These are phyloP conservation scores for Acyrthosiphon pisum DNA, from an alignment of 1,140 invertebrate species.

Conservation along the genomic window DNA sequence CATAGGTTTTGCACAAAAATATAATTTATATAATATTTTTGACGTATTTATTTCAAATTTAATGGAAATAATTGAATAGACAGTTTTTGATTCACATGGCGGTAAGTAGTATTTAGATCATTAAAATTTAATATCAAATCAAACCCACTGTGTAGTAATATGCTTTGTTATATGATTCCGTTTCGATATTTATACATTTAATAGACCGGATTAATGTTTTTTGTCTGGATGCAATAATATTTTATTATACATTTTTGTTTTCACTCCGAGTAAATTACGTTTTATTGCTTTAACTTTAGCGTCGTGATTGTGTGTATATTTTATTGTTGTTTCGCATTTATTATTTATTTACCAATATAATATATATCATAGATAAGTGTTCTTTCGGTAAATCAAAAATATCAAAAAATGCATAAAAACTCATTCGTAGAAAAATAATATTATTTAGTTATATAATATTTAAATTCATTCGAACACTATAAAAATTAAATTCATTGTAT, in stretches of 20 bases:
- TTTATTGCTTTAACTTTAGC: neutral
- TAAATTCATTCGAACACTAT: neutral
- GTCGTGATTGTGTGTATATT: neutral
- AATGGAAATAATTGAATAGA: neutral
- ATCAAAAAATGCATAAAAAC: neutral
- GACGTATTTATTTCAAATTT: neutral
- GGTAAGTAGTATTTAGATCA: neutral
- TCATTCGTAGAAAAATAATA: neutral
- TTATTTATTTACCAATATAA: neutral
- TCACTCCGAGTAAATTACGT: neutral
- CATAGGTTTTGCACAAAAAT: neutral
- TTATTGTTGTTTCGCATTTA: neutral
- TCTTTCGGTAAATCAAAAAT: neutral
- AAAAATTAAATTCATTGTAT: neutral
- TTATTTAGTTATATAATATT: neutral
- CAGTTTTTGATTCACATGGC: neutral
- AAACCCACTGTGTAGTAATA: neutral
- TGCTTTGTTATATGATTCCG: neutral
- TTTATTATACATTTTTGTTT: slow-evolving; percentile 14
- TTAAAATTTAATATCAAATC: slow-evolving; percentile 15
- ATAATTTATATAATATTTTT: neutral
- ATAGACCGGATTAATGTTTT: slow-evolving; percentile 18
- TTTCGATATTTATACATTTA: neutral
- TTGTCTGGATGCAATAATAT: slow-evolving; percentile 4
- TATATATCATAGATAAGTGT: neutral